Evolutionary conservation across 2,797 vertebrate species (phyloP), one percentile per base, ranked within the genome.

Genomic region (Chloroceryle inda): DNA sequence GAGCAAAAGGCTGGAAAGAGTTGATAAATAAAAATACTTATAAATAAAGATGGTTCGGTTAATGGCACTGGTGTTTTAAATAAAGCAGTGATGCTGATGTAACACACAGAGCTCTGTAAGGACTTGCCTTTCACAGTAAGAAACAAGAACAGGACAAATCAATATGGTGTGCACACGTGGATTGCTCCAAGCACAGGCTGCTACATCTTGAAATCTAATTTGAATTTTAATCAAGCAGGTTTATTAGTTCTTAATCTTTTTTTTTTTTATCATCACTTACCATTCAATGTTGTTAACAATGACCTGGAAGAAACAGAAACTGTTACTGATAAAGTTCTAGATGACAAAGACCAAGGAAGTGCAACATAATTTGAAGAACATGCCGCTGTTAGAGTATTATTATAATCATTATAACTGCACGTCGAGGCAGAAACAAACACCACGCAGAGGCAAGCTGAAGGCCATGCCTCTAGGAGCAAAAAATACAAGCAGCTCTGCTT

Each of bases 261-360:
- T 72, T 72, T 74, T 82, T 88, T 79, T 84, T 88, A 74, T 72
- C 90, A 15, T 66, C 29, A 3, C 45, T 93, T 58, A 35, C 73
- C 83, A 79, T 73, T 78, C 69, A 44, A 0, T 3, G 33, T 9
- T 62, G 78, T 62, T 89, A 89, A 91, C 95, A 94, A 88, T 62
- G 77, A 91, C 64, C 81, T 92, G 85, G 84, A 85, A 89, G 72
- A 91, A 58, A 89, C 52, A 89, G 64, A 89, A 89, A 44, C 40
- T 18, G 42, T n/a, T 89, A 13, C 96, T 86, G 96, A 89, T 84
- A 81, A 96, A 83, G 79, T 33, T 42, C 58, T 26, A 14, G 84
- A 62, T 59, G 81, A 61, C 78, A 74, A 72, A 58, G 94, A 68
- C 72, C 45, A 53, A 62, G 59, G 84, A 85, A 93, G 53, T 19